Base-by-base conservation (phyloP, 2,797 vertebrate genomes). In the Pseudomugil tenellus region DNA sequence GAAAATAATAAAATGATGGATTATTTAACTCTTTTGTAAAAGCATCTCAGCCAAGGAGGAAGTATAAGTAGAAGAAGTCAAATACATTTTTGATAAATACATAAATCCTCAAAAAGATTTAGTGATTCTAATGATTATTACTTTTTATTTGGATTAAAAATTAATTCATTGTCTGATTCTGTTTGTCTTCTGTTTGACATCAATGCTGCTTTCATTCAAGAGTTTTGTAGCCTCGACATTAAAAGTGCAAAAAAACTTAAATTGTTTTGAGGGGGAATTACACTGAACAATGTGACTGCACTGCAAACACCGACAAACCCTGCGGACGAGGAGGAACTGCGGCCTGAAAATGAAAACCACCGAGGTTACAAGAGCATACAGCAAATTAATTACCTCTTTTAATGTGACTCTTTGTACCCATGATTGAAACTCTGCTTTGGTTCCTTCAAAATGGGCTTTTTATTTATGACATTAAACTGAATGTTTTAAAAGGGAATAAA, bases 321-420 rank as follows among this genome's bases (percentile, higher is more conserved):
- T 31, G 60, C 6, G 13, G 58, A 52, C 5, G 6, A 61, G 51
- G 28, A 77, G 57, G 62, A 83, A 54, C 66, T 56, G 23, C 43
- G 34, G 48, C 59, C 71, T 43, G 39, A 61, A 57, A 61, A 82
- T 51, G 12, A 60, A 67, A 71, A 64, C 48, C 58, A 67, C 29
- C 23, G 26, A 2, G 32, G 34, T 58, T 7, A 8, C 25, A 32
- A 21, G 13, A 31, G 12, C 14, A 41, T 4, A 25, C 9, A 46
- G 17, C 11, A 35, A 43, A 17, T 53, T 55, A 66, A 72, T 60
- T 66, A 55, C 61, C 29, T 32, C 9, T 32, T 48, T 43, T 58
- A n/a, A 28, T 37, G 21, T 23, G 57, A 63, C 56, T 79, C 63
- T 76, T 55, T 71, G 34, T 48, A 12, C 16, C 19, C 0, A n/a